A percentile compares a stretch with the other conserved stretches of the same genome.
Evolutionary conservation across 2,888 invertebrate species (phyloP).

Genomic region (Heliconius ismenius): DNA sequence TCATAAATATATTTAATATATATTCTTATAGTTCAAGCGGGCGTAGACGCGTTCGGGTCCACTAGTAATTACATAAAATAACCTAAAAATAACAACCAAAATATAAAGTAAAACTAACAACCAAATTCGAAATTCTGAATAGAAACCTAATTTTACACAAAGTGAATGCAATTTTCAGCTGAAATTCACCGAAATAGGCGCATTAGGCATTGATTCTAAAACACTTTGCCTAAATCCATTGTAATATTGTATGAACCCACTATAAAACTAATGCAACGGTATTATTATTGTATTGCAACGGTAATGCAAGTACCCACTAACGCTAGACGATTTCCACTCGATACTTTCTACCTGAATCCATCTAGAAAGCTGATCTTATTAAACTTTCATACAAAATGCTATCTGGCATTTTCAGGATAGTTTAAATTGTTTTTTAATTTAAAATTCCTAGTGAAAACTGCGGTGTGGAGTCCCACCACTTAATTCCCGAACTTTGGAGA

Average conservation of each 20-base stretch:
- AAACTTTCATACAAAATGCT: constrained; percentile 61
- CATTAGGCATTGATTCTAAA: constrained; percentile 30
- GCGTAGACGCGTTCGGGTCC: too few relatives aligned
- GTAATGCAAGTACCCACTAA: constrained; percentile 43
- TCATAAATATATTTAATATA: too few relatives aligned
- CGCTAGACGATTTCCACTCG: constrained; percentile 41
- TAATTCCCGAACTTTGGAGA: not conserved
- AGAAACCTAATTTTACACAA: not conserved
- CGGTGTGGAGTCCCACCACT: not conserved
- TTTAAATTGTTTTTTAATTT: not conserved
- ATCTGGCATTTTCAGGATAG: constrained; percentile 43
- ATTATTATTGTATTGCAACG: constrained; percentile 45
- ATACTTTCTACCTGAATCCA: constrained; percentile 42
- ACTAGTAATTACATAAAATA: not conserved
- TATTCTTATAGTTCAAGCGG: too few relatives aligned
- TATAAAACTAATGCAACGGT: constrained; percentile 41
- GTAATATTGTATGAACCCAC: constrained; percentile 35
- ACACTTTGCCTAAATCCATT: constrained; percentile 22
- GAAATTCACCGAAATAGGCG: not conserved
- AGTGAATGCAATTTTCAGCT: not conserved
- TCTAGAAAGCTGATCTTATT: constrained; percentile 54
- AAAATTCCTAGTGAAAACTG: not conserved
- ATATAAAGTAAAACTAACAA: not conserved
- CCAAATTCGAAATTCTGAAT: not conserved
- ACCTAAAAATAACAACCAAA: not conserved